These are phyloP conservation scores for Gallinago undulata DNA, from an alignment of 2,113 vertebrate species.

Conservation along the genomic window DNA sequence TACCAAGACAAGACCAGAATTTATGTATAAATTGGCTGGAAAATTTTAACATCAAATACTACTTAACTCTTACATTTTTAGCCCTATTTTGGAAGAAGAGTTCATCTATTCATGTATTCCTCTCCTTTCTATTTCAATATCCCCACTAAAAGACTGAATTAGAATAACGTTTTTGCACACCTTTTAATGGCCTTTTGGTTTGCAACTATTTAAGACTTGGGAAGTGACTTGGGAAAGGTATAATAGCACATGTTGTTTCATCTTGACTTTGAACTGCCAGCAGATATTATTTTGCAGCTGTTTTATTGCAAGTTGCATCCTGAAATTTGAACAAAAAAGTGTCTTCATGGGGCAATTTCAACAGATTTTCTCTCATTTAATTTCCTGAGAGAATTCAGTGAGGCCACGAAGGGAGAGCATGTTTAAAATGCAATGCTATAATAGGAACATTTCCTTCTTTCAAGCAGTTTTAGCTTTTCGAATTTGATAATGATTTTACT, in stretches of 20 bases:
- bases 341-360: constrained; percentile 30
- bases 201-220: not conserved
- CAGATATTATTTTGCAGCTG: constrained; percentile 50
- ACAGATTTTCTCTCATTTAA: constrained; percentile 58
- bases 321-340: constrained; percentile 9
- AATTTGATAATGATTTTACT: not conserved
- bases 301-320: constrained; percentile 33
- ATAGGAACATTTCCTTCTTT: not conserved
- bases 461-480: not conserved
- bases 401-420: not conserved
- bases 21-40: not conserved
- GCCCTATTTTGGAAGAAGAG: not conserved
- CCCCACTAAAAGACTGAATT: not conserved
- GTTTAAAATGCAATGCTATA: not conserved
- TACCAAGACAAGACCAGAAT: not conserved
- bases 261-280: constrained; percentile 26
- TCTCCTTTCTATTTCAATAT: not conserved
- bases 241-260: not conserved
- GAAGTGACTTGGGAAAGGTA: constrained; percentile 9
- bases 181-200: not conserved
- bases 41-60: not conserved
- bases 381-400: not conserved
- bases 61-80: not conserved
- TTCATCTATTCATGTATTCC: not conserved
- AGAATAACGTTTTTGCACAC: not conserved